Evolutionary conservation across 2,888 invertebrate genomes (phyloP).

Genomic region (Schizaphis graminum): DNA sequence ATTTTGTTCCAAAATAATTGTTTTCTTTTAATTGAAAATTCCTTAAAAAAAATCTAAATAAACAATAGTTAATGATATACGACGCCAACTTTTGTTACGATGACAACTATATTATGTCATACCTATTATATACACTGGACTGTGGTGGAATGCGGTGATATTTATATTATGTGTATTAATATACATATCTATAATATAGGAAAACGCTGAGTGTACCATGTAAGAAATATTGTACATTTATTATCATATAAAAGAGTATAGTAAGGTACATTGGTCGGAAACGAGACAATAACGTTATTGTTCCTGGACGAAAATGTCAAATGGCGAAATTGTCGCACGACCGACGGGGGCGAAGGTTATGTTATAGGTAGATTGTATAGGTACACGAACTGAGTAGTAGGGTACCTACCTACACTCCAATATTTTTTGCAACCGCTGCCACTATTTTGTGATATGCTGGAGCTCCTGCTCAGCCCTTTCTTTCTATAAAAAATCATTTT

Average conservation of each 20-base stretch:
- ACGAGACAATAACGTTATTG: conserved; percentile 1
- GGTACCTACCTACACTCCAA: neutral
- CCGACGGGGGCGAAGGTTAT: conserved; percentile 7
- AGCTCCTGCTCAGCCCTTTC: neutral
- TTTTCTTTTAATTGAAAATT: neutral
- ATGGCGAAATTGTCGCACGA: conserved; percentile 19
- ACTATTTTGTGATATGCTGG: neutral
- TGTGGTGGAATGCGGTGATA: neutral
- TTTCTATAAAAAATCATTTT: neutral
- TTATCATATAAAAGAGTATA: neutral
- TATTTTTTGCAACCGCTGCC: neutral
- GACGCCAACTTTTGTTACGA: neutral
- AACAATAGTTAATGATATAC: neutral
- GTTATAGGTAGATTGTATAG: neutral
- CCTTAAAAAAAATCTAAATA: neutral
- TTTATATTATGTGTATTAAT: neutral
- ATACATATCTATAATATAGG: neutral
- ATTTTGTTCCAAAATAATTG: neutral
- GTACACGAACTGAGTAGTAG: neutral
- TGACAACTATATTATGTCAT: neutral
- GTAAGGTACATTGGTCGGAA: neutral
- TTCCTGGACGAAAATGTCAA: conserved; percentile 42
- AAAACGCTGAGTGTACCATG: neutral
- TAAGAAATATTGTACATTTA: neutral
- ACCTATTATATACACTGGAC: neutral